Evolutionary conservation across 2,888 invertebrate genomes (phyloP), one percentile per base, ranked within the genome.

Genomic region (Noctua pronuba): DNA sequence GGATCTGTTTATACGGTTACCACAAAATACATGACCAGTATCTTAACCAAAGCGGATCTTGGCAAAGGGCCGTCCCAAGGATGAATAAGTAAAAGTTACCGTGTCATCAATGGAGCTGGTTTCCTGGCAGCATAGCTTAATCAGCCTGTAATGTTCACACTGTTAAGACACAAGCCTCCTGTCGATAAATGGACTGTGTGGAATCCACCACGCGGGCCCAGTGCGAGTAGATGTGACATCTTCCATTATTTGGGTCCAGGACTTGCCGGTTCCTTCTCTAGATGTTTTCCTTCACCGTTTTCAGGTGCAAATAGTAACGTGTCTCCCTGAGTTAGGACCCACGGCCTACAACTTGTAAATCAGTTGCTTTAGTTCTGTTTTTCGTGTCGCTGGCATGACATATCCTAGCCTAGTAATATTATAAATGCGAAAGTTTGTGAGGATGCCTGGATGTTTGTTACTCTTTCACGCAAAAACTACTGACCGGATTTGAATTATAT

Each of bases 21-120:
- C 60, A 38, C 80, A 65, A 69, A 55, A 41, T 28, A 69, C 72
- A 84, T 84, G 83, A 84, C 35, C 35, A 62, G 69, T 73, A 16
- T 80, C 69, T 73, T 76, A 73, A 80, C 38, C 38, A 58, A 78
- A 70, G 68, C 78, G 75, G 84, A 84, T 84, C 72, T 83, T 83
- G 76, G 84, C 83, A 76, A 69, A 83, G 68, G 69, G 35, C 62
- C 74, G 70, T 44, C 28, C 21, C 35, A 8, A 68, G 64, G 70
- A 77, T 77, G 58, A 83, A 73, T 77, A 73, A 80, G 84, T 73
- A 65, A 81, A 68, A 80, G 62, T 73, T 7, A 52, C 10, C 35
- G 46, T 58, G 60, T 73, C 74, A 35, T 69, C 78, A 64, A 73
- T 83, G 13, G 46, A 78, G 31, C 58, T 64, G 31, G 64, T 71